Evolutionary conservation across 2,888 invertebrate species (phyloP).

Genomic region (Watsonalla binaria): DNA sequence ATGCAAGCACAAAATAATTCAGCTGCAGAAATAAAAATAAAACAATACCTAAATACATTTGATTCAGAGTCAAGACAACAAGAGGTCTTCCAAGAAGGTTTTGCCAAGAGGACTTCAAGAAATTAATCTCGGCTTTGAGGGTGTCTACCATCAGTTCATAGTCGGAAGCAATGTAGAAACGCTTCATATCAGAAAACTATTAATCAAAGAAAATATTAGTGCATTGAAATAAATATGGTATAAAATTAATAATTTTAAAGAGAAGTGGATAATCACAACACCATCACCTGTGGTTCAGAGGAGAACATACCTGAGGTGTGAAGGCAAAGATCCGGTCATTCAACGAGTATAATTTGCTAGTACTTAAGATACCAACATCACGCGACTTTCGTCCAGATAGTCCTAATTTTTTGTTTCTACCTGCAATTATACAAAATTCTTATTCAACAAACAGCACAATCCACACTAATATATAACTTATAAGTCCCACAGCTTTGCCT

Average conservation of each 20-base stretch:
- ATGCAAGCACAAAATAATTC: constrained; percentile 41
- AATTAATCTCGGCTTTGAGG: constrained; percentile 97
- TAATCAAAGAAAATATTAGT: constrained; percentile 38
- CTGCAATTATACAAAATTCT: constrained; percentile 64
- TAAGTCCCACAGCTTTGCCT: no score
- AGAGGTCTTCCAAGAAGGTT: constrained; percentile 97
- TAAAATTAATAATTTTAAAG: neutral
- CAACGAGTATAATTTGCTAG: constrained; percentile 97
- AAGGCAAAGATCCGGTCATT: constrained; percentile 98
- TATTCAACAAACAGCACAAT: no score
- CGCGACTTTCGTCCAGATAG: constrained; percentile 96
- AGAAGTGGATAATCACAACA: neutral
- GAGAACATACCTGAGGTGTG: constrained; percentile 93
- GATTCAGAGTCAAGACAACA: constrained; percentile 93
- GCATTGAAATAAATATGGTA: neutral
- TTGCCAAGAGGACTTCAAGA: constrained; percentile 99
- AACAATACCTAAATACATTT: constrained; percentile 90
- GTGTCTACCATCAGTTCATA: constrained; percentile 98
- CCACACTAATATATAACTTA: no score
- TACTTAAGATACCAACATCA: constrained; percentile 98
- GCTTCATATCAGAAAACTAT: constrained; percentile 98
- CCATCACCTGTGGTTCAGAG: neutral
- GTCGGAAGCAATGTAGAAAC: constrained; percentile 99
- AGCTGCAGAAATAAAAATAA: constrained; percentile 30
- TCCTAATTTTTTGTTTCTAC: constrained; percentile 94